Base-by-base conservation (phyloP, 2,888 invertebrate genomes). In the Nemapogon koenigi region DNA sequence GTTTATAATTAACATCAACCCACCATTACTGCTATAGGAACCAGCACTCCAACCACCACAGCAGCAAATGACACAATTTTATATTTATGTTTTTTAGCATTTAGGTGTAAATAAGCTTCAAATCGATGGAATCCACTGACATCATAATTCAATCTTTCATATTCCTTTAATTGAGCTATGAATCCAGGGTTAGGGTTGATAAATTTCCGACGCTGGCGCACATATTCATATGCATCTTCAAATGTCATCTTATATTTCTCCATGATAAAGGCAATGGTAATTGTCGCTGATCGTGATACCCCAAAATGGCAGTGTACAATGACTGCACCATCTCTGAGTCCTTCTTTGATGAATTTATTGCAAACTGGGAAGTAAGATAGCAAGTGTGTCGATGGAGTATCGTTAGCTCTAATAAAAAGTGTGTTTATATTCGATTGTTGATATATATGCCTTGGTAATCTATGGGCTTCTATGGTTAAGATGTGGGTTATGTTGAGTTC, bases 111-210 rank as follows among this genome's bases (percentile, higher is more conserved):
- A 25, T 54, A 75, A 0, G 75, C 75, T 42, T 69, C 72, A 11
- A 75, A 57, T 33, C 66, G 55, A 2, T 66, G 59, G 10, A 66
- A 55, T 0, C 65, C 62, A 10, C 53, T 64, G 2, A 76, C 65
- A 30, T 70, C 66, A 38, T 75, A 78, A 33, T 63, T 61, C 39
- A 68, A 33, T 8, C 58, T 49, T 28, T 71, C 55, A 41, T 71
- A 78, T 61, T 95, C 94, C 49, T 89, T 78, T 49, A 97, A 78
- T 70, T 97, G 97, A 13, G 88, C 90, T 85, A 96, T 90, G 72
- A 97, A 97, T 62, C 96, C 97, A 43, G 95, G 82, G 69, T 97
- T 97, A 2, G 97, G 97, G 41, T 95, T 94, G 54, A 97, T 95
- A 60, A 96, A 96, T 42, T 89, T 85, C 37, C 97, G 82, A 41